These are phyloP conservation scores for Leptopilina drosophilae DNA, from an alignment of 2,888 invertebrate species.

Conservation along the genomic window DNA sequence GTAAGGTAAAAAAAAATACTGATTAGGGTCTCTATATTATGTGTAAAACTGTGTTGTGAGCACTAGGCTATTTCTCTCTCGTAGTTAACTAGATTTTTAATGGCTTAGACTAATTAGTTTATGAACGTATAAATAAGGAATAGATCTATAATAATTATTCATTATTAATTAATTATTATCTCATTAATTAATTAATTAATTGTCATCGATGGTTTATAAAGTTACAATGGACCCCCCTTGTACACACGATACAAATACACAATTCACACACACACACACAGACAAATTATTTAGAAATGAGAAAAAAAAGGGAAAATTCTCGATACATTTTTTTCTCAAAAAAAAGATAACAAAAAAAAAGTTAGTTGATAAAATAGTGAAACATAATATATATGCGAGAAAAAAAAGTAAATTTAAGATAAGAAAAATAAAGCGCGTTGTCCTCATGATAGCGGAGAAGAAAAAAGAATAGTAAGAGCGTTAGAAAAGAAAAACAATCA, in stretches of 20 bases:
- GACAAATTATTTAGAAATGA: neutral
- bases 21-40: constrained; percentile 56
- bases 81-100: constrained; percentile 65
- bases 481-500: constrained; percentile 2
- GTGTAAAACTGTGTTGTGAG: constrained; percentile 69
- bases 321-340: neutral
- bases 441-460: constrained; percentile 1
- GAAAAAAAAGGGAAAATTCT: no score
- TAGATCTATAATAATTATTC: constrained; percentile 40
- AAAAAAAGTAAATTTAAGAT: constrained; percentile 22
- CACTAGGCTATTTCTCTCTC: constrained; percentile 67
- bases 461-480: no score
- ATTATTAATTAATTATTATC: constrained; percentile 1
- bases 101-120: constrained; percentile 48
- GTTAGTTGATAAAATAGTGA: constrained; percentile 26
- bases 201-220: neutral
- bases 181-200: constrained; percentile 35
- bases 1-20: constrained; percentile 53
- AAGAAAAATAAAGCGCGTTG: neutral
- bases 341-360: neutral
- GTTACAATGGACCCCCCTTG: neutral
- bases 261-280: constrained; percentile 24
- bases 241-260: neutral
- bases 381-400: constrained; percentile 18
- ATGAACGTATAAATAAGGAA: constrained; percentile 6